A percentile compares a stretch with the other conserved stretches of the same genome.
Evolutionary conservation across 2,888 invertebrate genomes (phyloP).

Genomic region (Drosophila anomelani): DNA sequence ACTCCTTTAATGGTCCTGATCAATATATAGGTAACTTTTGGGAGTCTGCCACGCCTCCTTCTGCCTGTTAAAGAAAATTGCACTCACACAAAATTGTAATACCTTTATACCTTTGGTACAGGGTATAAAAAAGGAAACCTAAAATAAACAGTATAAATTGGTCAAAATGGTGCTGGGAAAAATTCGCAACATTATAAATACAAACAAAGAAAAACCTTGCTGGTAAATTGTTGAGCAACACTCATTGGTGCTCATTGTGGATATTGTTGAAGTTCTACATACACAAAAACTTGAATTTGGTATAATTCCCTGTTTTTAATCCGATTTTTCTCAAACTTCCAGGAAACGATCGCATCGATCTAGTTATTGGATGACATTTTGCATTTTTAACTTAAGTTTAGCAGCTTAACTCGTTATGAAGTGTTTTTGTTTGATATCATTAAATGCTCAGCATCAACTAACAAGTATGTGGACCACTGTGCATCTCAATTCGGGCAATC

Average conservation of each 20-base stretch:
- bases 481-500: constrained; percentile 71
- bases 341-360: background rate
- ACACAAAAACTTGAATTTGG: background rate
- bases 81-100: too few species aligned
- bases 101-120: too few species aligned
- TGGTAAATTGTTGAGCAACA: background rate
- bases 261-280: background rate
- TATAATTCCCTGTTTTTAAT: background rate
- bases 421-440: background rate
- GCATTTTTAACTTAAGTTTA: background rate
- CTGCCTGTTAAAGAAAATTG: too few species aligned
- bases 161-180: too few species aligned
- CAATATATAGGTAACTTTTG: too few species aligned
- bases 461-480: background rate
- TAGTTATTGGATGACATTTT: background rate
- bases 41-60: too few species aligned
- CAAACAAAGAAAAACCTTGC: background rate
- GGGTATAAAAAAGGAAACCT: too few species aligned
- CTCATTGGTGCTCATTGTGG: background rate
- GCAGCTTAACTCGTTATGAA: background rate
- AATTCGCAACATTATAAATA: background rate
- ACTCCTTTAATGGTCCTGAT: too few species aligned
- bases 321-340: background rate
- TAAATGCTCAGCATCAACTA: background rate
- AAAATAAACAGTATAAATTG: too few species aligned